Conservation (phyloP, 2,113 vertebrate species). For the Cercopithecus mona region DNA sequence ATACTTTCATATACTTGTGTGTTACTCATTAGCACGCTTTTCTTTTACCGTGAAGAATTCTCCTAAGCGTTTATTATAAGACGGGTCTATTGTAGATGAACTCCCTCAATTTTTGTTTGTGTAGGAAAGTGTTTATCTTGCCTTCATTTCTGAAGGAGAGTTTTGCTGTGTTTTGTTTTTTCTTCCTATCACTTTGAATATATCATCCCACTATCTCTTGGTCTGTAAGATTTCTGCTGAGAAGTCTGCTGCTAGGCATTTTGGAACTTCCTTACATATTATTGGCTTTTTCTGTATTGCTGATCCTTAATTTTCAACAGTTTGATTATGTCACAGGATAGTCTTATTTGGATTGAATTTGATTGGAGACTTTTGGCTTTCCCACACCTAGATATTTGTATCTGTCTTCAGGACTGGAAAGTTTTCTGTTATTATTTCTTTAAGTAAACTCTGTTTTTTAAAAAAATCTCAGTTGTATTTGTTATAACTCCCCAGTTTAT, state of each 20-base stretch:
- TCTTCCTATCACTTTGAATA: not conserved
- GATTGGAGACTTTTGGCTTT: not conserved
- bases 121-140: not conserved
- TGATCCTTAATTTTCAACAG: not conserved
- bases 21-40: not conserved
- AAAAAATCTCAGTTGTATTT: not conserved
- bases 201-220: not conserved
- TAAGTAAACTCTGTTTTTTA: not conserved
- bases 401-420: not conserved
- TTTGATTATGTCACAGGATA: not conserved
- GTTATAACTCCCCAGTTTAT: not conserved
- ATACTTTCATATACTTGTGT: not conserved
- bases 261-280: not conserved
- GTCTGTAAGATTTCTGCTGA: not conserved
- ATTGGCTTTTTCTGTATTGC: not conserved
- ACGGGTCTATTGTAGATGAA: not conserved
- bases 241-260: not conserved
- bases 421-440: not conserved
- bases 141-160: not conserved
- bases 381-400: not conserved
- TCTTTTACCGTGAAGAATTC: not conserved
- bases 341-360: not conserved
- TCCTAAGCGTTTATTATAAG: not conserved
- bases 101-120: not conserved
- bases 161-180: not conserved